These are phyloP conservation scores for Balaenoptera acutorostrata DNA, from an alignment of 2,113 vertebrate genomes.

Conservation along the genomic window DNA sequence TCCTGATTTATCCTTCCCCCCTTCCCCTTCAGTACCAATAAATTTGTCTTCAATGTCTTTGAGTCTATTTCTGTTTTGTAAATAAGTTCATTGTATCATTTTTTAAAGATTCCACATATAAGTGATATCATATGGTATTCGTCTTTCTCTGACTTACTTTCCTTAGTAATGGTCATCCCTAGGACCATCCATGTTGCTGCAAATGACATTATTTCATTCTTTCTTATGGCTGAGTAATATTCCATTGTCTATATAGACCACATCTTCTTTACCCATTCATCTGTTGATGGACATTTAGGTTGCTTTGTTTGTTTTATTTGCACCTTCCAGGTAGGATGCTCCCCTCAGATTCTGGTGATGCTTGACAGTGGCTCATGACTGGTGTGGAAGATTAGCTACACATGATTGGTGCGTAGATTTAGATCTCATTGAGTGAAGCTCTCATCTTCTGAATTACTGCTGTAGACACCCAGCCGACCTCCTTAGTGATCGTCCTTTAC, in stretches of 20 bases:
- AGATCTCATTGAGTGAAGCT: accelerated
- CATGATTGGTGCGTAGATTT: neutral
- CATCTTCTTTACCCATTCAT: neutral
- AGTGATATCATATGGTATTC: neutral
- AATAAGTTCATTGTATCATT: neutral
- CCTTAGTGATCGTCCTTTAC: accelerated
- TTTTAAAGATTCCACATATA: neutral
- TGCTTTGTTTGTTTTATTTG: neutral
- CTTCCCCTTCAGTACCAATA: neutral
- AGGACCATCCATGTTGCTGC: neutral
- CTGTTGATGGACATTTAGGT: neutral
- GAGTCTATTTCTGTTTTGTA: neutral
- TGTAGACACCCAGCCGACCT: accelerated
- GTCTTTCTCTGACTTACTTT: neutral
- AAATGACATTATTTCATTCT: neutral
- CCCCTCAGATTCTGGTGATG: neutral
- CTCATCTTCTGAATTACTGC: accelerated
- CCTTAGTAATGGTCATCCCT: neutral
- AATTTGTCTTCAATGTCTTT: neutral
- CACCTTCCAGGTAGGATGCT: neutral
- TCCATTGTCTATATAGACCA: neutral
- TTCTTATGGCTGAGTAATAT: neutral
- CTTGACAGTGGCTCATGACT: neutral
- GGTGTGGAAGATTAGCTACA: neutral
- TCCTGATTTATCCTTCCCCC: neutral